Percentiles rank a stretch among this genome's conserved stretches.
Conservation (phyloP, 2,888 invertebrate species). For the Sesamia inferens region DNA sequence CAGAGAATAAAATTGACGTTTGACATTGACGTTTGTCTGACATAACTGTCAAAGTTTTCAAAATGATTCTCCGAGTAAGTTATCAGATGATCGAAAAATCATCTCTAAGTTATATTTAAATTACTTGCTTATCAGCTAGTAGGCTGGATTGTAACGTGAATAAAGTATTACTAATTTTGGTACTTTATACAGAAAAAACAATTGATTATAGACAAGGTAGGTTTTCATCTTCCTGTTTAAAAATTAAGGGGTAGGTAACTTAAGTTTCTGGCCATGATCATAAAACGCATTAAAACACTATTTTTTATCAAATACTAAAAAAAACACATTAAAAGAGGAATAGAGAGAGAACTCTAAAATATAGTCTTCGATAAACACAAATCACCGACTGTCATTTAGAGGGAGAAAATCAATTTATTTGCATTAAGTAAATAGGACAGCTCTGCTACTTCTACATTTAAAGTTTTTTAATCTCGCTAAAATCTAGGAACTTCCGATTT, state of each 20-base stretch:
- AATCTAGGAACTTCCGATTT: constrained; percentile 50
- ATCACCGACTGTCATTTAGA: neutral
- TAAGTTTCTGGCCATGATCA: neutral
- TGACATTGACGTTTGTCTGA: too few species aligned
- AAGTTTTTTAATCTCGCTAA: constrained; percentile 62
- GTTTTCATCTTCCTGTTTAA: neutral
- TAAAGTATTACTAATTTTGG: neutral
- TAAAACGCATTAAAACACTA: too few species aligned
- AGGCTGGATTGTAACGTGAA: neutral
- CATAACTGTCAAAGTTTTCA: too few species aligned
- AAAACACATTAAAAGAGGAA: too few species aligned
- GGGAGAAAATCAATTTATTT: constrained; percentile 4
- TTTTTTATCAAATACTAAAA: too few species aligned
- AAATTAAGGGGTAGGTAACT: neutral
- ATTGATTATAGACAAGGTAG: neutral
- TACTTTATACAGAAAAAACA: neutral
- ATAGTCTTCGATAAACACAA: neutral
- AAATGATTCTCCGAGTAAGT: too few species aligned
- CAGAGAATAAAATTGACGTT: too few species aligned
- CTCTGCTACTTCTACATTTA: constrained; percentile 7
- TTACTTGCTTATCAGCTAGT: neutral
- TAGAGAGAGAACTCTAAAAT: neutral
- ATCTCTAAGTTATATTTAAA: neutral
- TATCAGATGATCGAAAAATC: too few species aligned
- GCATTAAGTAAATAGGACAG: constrained; percentile 22